Evolutionary conservation across 2,888 invertebrate species (phyloP).

Genomic region (Eupsilia transversa): DNA sequence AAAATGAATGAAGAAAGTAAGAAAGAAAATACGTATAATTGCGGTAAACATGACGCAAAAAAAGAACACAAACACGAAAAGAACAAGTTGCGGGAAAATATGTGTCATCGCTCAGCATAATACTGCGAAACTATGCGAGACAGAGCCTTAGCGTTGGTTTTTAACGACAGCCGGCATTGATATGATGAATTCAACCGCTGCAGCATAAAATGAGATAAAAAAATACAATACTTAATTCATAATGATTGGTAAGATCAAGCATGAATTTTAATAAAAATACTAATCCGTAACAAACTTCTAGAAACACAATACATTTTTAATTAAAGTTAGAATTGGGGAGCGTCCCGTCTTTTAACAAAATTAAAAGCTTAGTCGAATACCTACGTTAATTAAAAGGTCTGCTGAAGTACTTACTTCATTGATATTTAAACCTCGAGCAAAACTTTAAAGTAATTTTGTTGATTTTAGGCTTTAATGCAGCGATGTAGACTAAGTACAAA

Average conservation of each 20-base stretch:
- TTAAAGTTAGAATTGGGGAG: constrained; percentile 47
- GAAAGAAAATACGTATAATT: too few relatives aligned
- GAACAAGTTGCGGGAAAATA: too few relatives aligned
- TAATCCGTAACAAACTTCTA: constrained; percentile 31
- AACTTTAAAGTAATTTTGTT: constrained; percentile 62
- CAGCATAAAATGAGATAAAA: too few relatives aligned
- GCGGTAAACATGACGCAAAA: too few relatives aligned
- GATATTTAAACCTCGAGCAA: constrained; percentile 62
- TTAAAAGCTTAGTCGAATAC: constrained; percentile 63
- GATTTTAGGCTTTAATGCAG: constrained; percentile 38
- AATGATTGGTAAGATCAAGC: neutral
- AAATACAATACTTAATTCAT: too few relatives aligned
- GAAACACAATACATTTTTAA: constrained; percentile 45
- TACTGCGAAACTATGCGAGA: too few relatives aligned
- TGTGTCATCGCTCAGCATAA: too few relatives aligned
- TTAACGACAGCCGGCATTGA: too few relatives aligned
- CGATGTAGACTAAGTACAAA: constrained; percentile 27
- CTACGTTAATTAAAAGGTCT: constrained; percentile 66
- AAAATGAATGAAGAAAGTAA: too few relatives aligned
- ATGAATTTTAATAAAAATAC: neutral
- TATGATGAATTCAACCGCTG: too few relatives aligned
- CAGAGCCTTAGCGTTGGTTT: too few relatives aligned
- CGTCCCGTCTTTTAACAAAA: constrained; percentile 60
- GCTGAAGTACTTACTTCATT: constrained; percentile 62
- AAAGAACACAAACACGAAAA: too few relatives aligned